Base-by-base conservation (phyloP, 2,888 invertebrate species). In the Xestia xanthographa region DNA sequence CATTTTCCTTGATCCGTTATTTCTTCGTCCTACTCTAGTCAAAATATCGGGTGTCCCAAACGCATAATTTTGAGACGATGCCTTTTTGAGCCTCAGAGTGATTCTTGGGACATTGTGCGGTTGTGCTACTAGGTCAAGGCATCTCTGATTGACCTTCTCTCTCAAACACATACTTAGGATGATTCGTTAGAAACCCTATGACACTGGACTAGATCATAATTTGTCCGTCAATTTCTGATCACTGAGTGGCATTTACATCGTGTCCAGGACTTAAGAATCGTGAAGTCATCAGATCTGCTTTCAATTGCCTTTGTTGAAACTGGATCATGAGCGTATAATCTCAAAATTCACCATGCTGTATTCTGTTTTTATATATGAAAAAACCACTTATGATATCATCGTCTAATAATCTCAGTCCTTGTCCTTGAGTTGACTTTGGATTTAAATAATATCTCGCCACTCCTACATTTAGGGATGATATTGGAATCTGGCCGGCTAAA, bases 301-400 rank as follows among this genome's bases (percentile, higher is more conserved):
- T 62, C 14, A 53, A 66, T 45, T 29, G 29, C 48, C 14, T 9
- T 66, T 72, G 41, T 41, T 26, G 8, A 58, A 68, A 58, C 43
- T 67, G 43, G 26, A 74, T 69, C 29, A 53, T 20, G 17, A 69
- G 8, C 60, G 11, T 41, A 41, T 66, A 68, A 71, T 76, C 38
- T 58, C 29, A 43, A 45, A 80, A 80, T 17, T 29, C 63, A 60
- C 45, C 22, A 60, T 48, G 34, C 22, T 60, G n/a, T 70, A 43
- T 65, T 65, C 5, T 29, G 53, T 45, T 50, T 66, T 45, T 17
- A 0, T 29, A 22, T 56, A 43, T 29, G 75, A 50, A 73, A 58
- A 43, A 79, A 50, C 50, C 34, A 34, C 29, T 22, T 41, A 50
- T 90, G 90, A 90, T 77, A 85, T 90, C 89, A 90, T 73, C 82